Base-by-base conservation (phyloP, 2,888 invertebrate genomes). In the Protodeltote pygarga region DNA sequence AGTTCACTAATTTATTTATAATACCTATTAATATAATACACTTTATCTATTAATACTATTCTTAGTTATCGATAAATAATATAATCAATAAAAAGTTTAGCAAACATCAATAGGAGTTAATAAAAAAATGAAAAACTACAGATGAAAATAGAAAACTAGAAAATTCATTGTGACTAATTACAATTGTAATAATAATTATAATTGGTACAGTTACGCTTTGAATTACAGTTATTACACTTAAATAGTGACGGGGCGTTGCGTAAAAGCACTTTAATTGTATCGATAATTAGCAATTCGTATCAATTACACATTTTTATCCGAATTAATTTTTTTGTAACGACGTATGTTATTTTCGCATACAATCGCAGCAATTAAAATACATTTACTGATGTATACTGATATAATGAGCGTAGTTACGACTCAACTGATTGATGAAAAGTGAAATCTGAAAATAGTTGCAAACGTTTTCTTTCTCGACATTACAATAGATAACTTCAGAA, bases 281-380 rank as follows among this genome's bases (percentile, higher is more conserved):
- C 67, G 64, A 61, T 55, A 55, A 61, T 61, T 28, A 54, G n/a
- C 49, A 28, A 45, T 40, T 38, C 50, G 44, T 65, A 65, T 65
- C 60, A 54, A 58, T 68, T 65, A 57, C 64, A 68, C 45, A 52
- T 60, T 50, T 55, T 54, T 44, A 40, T 50, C 38, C 33, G 32
- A 57, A 52, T 32, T 23, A 55, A 21, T 47, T 32, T 54, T 52
- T 55, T 55, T 38, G 14, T 8, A 17, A 29, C 19, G 10, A 11
- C 3, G 4, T 19, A 38, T 25, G 19, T 21, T 35, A 52, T 54
- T 72, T 63, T 61, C 49, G 44, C 54, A 54, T 49, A 47, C 50
- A 52, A 63, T 58, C 53, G 46, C 52, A 31, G 60, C 65, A 72
- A 78, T 79, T 78, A 77, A 75, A 76, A 72, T 75, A 66, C 65